phyloP scores from a whole-genome alignment of 2,113 vertebrate genomes.

The Callocephalon fimbriatum region DNA sequence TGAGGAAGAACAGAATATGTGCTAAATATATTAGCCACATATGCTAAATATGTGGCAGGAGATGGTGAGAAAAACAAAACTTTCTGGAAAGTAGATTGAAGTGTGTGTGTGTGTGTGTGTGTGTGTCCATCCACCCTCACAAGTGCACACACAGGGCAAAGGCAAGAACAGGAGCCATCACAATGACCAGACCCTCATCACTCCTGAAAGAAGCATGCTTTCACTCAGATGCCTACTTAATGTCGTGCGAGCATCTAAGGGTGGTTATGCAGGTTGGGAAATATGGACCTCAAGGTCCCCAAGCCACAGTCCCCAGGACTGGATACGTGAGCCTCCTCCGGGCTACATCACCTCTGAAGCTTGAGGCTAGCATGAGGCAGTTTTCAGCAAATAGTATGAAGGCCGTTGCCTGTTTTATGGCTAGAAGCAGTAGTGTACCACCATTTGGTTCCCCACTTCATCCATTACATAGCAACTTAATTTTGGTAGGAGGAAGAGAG shows the following conservation, averaged over 20 bases:
- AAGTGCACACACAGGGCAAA: neutral
- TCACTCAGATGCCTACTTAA: neutral
- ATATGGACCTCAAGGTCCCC: no score
- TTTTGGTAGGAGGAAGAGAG: neutral
- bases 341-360: neutral
- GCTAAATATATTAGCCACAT: neutral
- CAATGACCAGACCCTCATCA: neutral
- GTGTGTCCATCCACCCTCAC: neutral
- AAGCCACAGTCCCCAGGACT: neutral
- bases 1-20: neutral
- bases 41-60: neutral
- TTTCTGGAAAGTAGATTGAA: neutral
- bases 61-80: neutral
- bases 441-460: neutral
- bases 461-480: neutral
- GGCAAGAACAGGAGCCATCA: neutral
- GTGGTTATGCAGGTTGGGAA: neutral
- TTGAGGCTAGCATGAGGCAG: neutral
- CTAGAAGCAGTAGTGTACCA: accelerated
- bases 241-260: accelerated
- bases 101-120: neutral
- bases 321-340: neutral
- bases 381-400: neutral
- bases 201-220: neutral
- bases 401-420: neutral